These are phyloP conservation scores for Plebejus argus DNA, from an alignment of 2,888 invertebrate species.

Conservation along the genomic window DNA sequence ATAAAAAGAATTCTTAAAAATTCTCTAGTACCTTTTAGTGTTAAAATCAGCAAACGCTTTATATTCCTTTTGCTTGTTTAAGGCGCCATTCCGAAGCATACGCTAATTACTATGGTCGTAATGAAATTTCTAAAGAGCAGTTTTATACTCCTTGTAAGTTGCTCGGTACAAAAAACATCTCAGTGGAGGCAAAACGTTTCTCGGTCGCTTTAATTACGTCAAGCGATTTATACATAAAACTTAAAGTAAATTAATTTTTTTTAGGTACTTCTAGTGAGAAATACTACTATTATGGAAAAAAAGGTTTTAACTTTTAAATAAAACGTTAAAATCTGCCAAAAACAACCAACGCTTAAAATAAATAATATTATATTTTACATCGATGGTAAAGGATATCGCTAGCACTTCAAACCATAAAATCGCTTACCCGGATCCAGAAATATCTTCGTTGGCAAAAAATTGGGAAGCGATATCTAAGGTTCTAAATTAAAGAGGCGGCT, in stretches of 20 bases:
- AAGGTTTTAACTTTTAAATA: too few relatives aligned
- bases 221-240: conserved; percentile 15
- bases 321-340: neutral
- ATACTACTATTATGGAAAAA: neutral
- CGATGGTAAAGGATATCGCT: neutral
- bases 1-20: neutral
- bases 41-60: conserved; percentile 25
- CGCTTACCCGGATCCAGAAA: conserved; percentile 30
- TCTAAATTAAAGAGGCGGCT: conserved; percentile 36
- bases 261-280: neutral
- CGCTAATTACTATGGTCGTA: conserved; percentile 29
- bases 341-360: neutral
- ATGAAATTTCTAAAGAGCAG: conserved; percentile 30
- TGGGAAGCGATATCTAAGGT: conserved; percentile 38
- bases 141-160: conserved; percentile 28
- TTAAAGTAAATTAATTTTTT: neutral
- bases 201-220: conserved; percentile 26
- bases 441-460: conserved; percentile 32
- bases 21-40: conserved; percentile 10
- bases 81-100: conserved; percentile 20
- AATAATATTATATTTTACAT: neutral
- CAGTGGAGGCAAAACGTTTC: conserved; percentile 22
- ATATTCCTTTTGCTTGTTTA: conserved; percentile 17
- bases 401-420: conserved; percentile 27
- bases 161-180: conserved; percentile 26